Evolutionary conservation across 2,888 invertebrate genomes (phyloP), one percentile per base, ranked within the genome.

Genomic region (Agrypnus murinus): DNA sequence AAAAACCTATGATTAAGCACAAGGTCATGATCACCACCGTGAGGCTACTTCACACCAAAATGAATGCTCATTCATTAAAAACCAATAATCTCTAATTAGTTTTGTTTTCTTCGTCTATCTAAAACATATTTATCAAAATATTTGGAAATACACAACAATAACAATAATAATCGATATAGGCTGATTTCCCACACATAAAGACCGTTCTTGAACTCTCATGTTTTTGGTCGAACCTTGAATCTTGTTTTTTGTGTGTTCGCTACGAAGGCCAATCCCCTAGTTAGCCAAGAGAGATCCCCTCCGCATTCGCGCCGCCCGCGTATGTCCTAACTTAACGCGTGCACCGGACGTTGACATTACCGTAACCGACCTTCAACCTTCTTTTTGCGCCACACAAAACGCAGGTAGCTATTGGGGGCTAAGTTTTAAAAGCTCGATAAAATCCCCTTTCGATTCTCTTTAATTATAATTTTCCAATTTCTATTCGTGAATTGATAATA

Each of bases 301-400:
- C 65, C 57, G 50, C 46, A 64, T 73, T 69, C 43, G 69, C 69
- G 65, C 69, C 65, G 57, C 65, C 69, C 62, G 69, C 72, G 59
- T 59, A 68, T 62, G 64, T 59, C 74, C 68, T 43, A 55, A 64
- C 73, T 71, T 60, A 77, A 75, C 79, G 72, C 78, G 79, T 79
- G 80, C 79, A 79, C 80, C 79, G 85, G 83, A 81, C 85, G 81
- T 84, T 86, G 84, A 85, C 86, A 84, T 82, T 80, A 77, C 74
- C 70, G 74, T 81, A 83, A 84, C 85, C 85, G 85, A 83, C 85
- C 85, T 85, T 85, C 85, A 85, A 85, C 85, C 83, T 83, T 81
- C 78, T 82, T 81, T 82, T 82, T 81, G 81, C 80, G 77, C 81
- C 77, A 76, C 77, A 77, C 25, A 25, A 25, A 77, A 71, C 75